A percentile compares a stretch with the other conserved stretches of the same genome.
These are phyloP conservation scores for Drosophila novamexicana DNA, from an alignment of 1,140 invertebrate genomes.

Conservation along the genomic window DNA sequence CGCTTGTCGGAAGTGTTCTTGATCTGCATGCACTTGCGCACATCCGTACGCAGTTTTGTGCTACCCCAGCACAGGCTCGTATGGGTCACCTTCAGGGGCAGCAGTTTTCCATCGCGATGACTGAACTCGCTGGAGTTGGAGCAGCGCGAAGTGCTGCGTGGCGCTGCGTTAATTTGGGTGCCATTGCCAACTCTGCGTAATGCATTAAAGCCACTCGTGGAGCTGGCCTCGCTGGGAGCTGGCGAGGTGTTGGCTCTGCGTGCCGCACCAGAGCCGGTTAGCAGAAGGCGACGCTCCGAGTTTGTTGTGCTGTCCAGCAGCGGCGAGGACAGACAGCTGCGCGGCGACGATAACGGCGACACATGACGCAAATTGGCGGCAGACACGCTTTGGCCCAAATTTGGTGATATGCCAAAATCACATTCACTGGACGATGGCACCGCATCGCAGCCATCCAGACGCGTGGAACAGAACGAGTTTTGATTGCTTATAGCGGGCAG, in stretches of 20 bases:
- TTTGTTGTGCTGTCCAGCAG: conserved; percentile 65
- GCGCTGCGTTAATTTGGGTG: conserved; percentile 13
- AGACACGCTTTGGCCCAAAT: conserved; percentile 37
- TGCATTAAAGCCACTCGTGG: conserved; percentile 47
- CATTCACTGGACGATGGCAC: conserved; percentile 60
- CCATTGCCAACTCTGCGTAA: conserved; percentile 10
- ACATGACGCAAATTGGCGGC: conserved; percentile 21
- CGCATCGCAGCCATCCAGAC: conserved; percentile 62
- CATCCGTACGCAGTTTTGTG: conserved; percentile 72
- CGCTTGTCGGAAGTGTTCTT: conserved; percentile 78
- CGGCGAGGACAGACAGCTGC: conserved; percentile 72
- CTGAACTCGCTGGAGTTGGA: conserved; percentile 84
- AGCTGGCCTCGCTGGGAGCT: conserved; percentile 61
- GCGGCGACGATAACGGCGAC: conserved; percentile 69
- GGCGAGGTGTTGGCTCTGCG: conserved; percentile 68
- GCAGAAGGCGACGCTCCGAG: conserved; percentile 52
- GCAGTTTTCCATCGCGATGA: conserved; percentile 74
- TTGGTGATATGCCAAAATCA: conserved; percentile 70
- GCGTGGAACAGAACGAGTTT: conserved; percentile 64
- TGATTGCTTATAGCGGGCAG: conserved; percentile 15
- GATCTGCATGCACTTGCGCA: conserved; percentile 74
- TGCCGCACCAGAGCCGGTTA: conserved; percentile 6
- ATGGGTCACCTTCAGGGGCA: conserved; percentile 78
- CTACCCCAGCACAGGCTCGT: conserved; percentile 79
- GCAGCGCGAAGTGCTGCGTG: conserved; percentile 69